Evolutionary conservation across 2,797 vertebrate genomes (phyloP), one percentile per base, ranked within the genome.

Genomic region (Chanos chanos): DNA sequence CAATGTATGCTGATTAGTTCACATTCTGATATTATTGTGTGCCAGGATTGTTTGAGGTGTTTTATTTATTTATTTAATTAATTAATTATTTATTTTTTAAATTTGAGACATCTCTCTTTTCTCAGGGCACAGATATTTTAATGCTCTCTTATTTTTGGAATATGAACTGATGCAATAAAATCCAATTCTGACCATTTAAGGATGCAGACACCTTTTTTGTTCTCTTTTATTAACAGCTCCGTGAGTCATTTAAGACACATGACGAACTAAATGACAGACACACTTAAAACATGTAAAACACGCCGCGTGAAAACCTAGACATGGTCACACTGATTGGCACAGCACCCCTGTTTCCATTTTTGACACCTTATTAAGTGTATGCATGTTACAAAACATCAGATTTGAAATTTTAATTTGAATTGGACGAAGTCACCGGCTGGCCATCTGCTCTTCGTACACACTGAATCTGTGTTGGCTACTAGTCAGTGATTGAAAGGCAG

Each of bases 91-190:
- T n/a, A n/a, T n/a, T n/a, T 72, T 56, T 61, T 54, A 57, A 50
- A 41, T 57, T 69, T 64, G 72, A 68, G 66, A 58, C 40, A 65
- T 58, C 64, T 12, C 52, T 51, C 13, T 63, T 51, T 63, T 69
- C 18, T 66, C 56, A 66, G 57, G 33, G 34, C 21, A 6, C 21
- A 43, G 36, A 64, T 67, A 76, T 28, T 44, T 48, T 58, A 73
- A 57, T 54, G 63, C 58, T 68, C 55, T 28, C 40, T 76, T 33
- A 4, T 31, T 9, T 18, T 8, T 40, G 45, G 34, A 47, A 40
- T 64, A 61, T 61, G 70, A 79, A 75, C 58, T 77, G 76, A 81
- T 74, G 75, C 73, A 70, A 68, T 77, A 65, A 80, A n/a, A 82
- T 68, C 77, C 74, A 43, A 60, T 71, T 74, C 74, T 28, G 52